phyloP scores from a whole-genome alignment of 2,113 vertebrate genomes.

The Apteryx owenii region DNA sequence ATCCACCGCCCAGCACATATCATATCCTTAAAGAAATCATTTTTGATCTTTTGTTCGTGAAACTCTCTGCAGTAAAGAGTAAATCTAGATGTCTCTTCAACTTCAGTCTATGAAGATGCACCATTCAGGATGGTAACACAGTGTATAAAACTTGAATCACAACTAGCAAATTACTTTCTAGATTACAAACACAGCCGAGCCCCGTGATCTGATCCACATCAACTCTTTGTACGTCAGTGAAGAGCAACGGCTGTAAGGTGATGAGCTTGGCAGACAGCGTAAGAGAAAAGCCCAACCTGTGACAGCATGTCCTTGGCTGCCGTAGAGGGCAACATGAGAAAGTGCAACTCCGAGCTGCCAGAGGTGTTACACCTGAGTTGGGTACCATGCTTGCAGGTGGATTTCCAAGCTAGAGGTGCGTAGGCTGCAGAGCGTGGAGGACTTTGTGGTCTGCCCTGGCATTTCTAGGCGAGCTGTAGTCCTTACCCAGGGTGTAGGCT shows the following conservation, averaged over 20 bases:
- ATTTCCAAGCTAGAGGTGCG: background rate
- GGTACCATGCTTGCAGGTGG: background rate
- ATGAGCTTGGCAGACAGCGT: no score
- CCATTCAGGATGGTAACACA: background rate
- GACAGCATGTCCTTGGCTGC: background rate
- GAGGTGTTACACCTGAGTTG: background rate
- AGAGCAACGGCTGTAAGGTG: background rate
- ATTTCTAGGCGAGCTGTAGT: background rate
- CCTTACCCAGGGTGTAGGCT: background rate
- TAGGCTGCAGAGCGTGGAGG: background rate
- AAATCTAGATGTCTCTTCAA: background rate
- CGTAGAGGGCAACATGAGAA: background rate
- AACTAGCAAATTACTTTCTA: background rate
- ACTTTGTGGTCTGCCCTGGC: background rate
- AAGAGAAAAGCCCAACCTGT: background rate
- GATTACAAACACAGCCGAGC: background rate
- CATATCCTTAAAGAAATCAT: background rate
- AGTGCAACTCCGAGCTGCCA: background rate
- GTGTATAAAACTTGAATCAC: background rate
- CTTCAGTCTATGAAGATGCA: background rate
- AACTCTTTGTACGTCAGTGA: background rate
- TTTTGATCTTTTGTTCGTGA: background rate
- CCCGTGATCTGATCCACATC: background rate
- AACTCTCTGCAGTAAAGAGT: background rate
- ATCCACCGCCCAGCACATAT: background rate